Evolutionary conservation across 2,797 vertebrate genomes (phyloP).

Genomic region (Hypotaenidia okinawae): DNA sequence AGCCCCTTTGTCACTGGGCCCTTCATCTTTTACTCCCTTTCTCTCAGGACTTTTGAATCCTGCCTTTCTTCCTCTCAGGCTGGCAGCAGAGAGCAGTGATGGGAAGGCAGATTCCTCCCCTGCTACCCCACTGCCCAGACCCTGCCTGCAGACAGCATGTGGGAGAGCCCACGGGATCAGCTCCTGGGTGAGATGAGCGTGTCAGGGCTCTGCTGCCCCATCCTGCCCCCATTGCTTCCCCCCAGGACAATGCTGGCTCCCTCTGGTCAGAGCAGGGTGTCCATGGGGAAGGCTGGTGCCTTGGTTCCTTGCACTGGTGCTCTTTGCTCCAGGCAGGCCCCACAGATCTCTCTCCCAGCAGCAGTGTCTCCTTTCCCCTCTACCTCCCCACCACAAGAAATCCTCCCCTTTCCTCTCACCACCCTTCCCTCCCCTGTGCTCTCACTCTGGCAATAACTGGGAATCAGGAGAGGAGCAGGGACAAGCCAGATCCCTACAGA

Average conservation of each 20-base stretch:
- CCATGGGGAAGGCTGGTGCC: not conserved
- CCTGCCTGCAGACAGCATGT: no score
- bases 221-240: not conserved
- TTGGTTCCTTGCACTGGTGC: not conserved
- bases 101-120: not conserved
- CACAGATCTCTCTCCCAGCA: not conserved
- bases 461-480: not conserved
- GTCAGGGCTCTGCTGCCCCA: not conserved
- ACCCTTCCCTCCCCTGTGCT: not conserved
- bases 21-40: not conserved
- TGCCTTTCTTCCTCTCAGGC: not conserved
- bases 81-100: not conserved
- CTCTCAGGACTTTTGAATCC: not conserved
- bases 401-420: not conserved
- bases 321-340: not conserved
- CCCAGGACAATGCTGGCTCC: not conserved
- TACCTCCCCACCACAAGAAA: not conserved
- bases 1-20: not conserved
- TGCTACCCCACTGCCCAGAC: fast-evolving
- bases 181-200: not conserved
- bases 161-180: not conserved
- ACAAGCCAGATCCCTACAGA: not conserved
- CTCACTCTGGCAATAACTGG: not conserved
- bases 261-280: not conserved
- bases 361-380: not conserved